Base-by-base conservation (phyloP, 1,140 invertebrate genomes). In the Anastrepha ludens region DNA sequence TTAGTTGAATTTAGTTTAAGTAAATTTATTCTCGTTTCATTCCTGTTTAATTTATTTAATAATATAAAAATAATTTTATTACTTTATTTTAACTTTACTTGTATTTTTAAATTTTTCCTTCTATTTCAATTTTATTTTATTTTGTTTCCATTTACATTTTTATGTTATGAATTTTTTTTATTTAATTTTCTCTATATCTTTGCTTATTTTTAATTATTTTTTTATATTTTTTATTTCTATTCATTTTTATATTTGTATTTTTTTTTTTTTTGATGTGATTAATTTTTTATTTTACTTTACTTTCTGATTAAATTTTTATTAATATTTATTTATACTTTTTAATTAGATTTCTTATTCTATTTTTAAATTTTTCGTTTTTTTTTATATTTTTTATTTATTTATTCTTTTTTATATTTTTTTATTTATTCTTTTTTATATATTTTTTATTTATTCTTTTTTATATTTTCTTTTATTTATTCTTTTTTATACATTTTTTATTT, bases 341-440 rank as follows among this genome's bases (percentile, higher is more conserved):
- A 29, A 13, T 74, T 20, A 20, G 17, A 41, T 74, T 74, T 74
- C 11, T 41, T 74, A 29, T 74, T 74, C 5, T 41, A 15, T 74
- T 74, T 20, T 41, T 41, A 29, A 29, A 2, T 41, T 74, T 20
- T 13, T 41, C 39, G 17, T 20, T 74, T 74, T 29, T 13, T 20
- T 39, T 74, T 29, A 20, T 7, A 6, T 13, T 41, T 74, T 74
- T 29, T 74, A 13, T 41, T 74, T 13, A 4, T 74, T 29, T 74
- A 20, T 74, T 74, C 11, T 41, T 41, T 29, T 74, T 74, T 74
- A 20, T 20, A 20, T 74, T 29, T 74, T 74, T 74, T 41, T 41
- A 29, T 74, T 74, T 20, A 20, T 74, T 29, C 39, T 74, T 74
- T 74, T 41, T 41, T 74, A 41, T 74, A 29, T 4, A 74, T 74